Percentiles rank a stretch among this genome's conserved stretches.
These are phyloP conservation scores for Dicrostonyx torquatus DNA, from an alignment of 2,797 vertebrate genomes.

Conservation along the genomic window DNA sequence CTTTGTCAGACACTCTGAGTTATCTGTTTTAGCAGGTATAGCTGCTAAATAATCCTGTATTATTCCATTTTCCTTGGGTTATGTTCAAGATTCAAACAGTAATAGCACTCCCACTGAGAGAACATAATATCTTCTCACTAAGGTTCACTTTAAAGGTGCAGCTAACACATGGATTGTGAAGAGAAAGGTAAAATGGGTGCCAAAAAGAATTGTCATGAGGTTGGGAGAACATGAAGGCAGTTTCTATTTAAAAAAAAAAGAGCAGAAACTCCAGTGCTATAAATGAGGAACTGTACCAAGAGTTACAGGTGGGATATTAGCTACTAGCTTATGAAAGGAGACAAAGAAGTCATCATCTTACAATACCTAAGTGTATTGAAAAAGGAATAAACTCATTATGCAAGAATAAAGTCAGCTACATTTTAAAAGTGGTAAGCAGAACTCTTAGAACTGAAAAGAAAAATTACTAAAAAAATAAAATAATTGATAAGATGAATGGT, in stretches of 20 bases:
- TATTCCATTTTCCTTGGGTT: background rate
- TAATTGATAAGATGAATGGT: background rate
- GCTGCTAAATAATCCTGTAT: background rate
- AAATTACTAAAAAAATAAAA: background rate
- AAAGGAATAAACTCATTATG: background rate
- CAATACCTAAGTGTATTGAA: background rate
- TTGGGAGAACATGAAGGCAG: background rate
- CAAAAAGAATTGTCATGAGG: background rate
- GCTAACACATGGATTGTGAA: background rate
- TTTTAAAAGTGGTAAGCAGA: background rate
- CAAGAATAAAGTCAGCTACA: background rate
- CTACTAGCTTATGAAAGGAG: background rate
- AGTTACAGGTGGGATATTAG: background rate
- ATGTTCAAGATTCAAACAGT: background rate
- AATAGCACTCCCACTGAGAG: background rate
- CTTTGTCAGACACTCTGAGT: background rate
- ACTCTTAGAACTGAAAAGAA: background rate
- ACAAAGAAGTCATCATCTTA: background rate
- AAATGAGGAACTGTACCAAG: rapidly evolving
- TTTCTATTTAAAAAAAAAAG: background rate
- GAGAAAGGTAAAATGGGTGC: background rate
- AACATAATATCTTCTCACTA: background rate
- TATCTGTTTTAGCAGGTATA: background rate
- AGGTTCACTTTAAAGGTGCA: background rate
- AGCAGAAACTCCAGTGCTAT: background rate